A percentile compares a stretch with the other conserved stretches of the same genome.
These are phyloP conservation scores for Bettongia penicillata DNA, from an alignment of 2,113 vertebrate species.

Conservation along the genomic window DNA sequence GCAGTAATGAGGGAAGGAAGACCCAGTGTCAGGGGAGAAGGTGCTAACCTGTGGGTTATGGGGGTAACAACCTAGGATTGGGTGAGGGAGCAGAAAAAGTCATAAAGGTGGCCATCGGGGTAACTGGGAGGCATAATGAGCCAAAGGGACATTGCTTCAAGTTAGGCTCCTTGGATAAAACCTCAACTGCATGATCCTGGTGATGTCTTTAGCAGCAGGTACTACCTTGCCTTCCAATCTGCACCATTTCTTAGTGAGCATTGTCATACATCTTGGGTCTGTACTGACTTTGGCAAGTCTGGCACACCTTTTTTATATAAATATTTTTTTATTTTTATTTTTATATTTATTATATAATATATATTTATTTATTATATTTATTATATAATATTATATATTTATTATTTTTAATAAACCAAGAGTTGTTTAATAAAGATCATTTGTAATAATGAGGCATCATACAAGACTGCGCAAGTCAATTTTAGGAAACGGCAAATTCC, in stretches of 20 bases:
- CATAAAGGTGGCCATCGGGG: background rate
- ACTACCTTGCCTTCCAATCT: background rate
- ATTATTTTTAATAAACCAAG: too few species aligned
- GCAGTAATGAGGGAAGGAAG: background rate
- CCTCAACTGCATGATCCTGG: background rate
- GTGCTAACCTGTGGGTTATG: background rate
- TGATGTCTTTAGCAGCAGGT: background rate
- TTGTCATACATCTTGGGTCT: background rate
- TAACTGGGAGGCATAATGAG: background rate
- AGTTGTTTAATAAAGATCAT: background rate
- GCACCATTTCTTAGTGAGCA: background rate
- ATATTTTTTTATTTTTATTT: too few species aligned
- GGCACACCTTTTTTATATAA: background rate
- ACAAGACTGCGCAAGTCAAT: background rate
- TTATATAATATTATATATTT: too few species aligned
- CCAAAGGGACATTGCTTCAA: background rate
- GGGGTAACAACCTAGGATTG: background rate
- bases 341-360: too few species aligned
- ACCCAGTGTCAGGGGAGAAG: background rate
- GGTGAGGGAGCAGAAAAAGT: background rate
- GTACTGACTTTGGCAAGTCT: background rate
- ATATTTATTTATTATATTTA: too few species aligned
- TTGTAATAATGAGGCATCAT: background rate
- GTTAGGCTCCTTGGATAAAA: background rate
- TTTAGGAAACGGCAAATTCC: background rate